Evolutionary conservation across 2,113 vertebrate species (phyloP).

Genomic region (Ranitomeya imitator): DNA sequence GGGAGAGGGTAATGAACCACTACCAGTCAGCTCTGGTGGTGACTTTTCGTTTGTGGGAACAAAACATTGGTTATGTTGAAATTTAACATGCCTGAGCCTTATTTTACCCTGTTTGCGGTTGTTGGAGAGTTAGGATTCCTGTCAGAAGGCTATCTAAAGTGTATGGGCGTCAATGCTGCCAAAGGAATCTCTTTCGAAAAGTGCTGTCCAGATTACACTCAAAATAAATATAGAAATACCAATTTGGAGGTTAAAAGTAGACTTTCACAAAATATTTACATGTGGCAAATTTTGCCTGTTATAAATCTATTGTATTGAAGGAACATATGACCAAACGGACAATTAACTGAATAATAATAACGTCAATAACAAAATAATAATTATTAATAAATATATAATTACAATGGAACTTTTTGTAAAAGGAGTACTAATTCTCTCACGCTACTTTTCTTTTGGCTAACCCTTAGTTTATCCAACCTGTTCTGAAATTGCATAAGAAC

Average conservation of each 20-base stretch:
- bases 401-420: constrained; percentile 2
- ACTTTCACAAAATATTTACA: neutral
- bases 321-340: neutral
- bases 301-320: neutral
- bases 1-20: no score
- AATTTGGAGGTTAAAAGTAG: no score
- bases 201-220: no score
- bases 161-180: neutral
- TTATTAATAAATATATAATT: neutral
- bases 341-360: neutral
- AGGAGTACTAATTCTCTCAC: neutral
- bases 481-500: neutral
- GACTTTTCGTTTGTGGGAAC: no score
- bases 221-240: no score
- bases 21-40: no score
- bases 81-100: no score
- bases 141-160: neutral
- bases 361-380: neutral
- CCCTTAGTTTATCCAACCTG: neutral
- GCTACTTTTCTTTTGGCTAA: neutral
- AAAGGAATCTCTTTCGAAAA: no score
- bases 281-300: neutral
- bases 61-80: no score
- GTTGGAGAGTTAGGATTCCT: no score
- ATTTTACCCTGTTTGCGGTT: no score